These are phyloP conservation scores for Loxodonta africana DNA, from an alignment of 2,113 vertebrate species.

Conservation along the genomic window DNA sequence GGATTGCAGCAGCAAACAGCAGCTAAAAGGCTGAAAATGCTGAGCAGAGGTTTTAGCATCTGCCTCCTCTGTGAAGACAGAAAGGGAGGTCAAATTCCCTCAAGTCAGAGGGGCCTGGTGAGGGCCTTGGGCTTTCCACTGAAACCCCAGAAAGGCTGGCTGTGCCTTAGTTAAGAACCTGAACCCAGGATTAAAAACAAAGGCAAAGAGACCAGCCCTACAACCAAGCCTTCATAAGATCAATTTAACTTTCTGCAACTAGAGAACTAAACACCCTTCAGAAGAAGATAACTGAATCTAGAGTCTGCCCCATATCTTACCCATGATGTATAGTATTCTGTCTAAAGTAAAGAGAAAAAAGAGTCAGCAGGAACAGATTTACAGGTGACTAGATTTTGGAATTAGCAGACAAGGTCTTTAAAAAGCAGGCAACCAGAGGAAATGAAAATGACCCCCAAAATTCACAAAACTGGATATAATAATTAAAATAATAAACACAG, in stretches of 20 bases:
- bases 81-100: neutral
- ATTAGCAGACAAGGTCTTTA: neutral
- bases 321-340: rapidly evolving
- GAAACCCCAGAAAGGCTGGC: neutral
- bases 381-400: neutral
- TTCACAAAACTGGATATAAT: neutral
- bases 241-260: too few relatives aligned
- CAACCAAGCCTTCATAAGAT: too few relatives aligned
- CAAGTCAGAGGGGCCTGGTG: neutral
- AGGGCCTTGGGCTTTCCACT: neutral
- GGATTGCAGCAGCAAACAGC: rapidly evolving
- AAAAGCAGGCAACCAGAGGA: neutral
- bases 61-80: neutral
- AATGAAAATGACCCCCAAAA: neutral
- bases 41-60: neutral
- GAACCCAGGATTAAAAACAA: neutral
- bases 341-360: neutral
- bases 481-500: neutral
- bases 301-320: neutral
- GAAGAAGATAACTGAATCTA: neutral
- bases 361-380: neutral
- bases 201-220: neutral
- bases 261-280: neutral
- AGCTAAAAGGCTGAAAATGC: too few relatives aligned
- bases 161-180: neutral